Evolutionary conservation across 2,888 invertebrate species (phyloP), one percentile per base, ranked within the genome.

Genomic region (Drosophila rellima): DNA sequence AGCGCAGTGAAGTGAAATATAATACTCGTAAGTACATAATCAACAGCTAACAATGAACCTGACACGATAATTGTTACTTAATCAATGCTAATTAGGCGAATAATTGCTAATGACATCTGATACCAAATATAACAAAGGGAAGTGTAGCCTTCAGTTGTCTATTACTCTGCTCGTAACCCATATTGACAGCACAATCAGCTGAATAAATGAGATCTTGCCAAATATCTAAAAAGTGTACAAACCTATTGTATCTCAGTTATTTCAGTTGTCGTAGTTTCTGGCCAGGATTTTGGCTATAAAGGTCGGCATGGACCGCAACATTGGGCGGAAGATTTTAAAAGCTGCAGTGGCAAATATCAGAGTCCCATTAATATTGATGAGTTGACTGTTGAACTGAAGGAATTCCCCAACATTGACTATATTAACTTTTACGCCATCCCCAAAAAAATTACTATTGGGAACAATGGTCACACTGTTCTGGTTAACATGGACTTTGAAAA

Each of bases 81-180:
- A 83, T 80, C 62, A 66, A 20, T 64, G 89, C 69, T 84, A 84
- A 83, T 81, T 81, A 61, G 52, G 20, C 20, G 20, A 20, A 20
- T 35, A 35, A 50, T 20, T 50, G 20, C 20, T 20, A 8, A 33
- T 6, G 50, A 35, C n/a, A 47, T 47, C 17, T 29, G 47, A 31
- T 47, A n/a, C 13, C 11, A 7, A 31, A 18, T 13, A 17, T 10
- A 50, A 35, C 33, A 10, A 10, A 8, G 33, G 5, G 20, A 35
- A 37, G 3, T 15, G 15, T n/a, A 15, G 15, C 15, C n/a, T 7
- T 13, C 6, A 7, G 42, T 20, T 11, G 23, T 23, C 35, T 37
- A 15, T 35, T 18, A 18, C n/a, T 18, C 2, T 31, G 31, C 18
- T 50, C n/a, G 33, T n/a, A 48, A 31, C 18, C 6, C 5, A 37